Conservation (phyloP, 2,888 invertebrate genomes). For the Melikaiella ostensackeni region DNA sequence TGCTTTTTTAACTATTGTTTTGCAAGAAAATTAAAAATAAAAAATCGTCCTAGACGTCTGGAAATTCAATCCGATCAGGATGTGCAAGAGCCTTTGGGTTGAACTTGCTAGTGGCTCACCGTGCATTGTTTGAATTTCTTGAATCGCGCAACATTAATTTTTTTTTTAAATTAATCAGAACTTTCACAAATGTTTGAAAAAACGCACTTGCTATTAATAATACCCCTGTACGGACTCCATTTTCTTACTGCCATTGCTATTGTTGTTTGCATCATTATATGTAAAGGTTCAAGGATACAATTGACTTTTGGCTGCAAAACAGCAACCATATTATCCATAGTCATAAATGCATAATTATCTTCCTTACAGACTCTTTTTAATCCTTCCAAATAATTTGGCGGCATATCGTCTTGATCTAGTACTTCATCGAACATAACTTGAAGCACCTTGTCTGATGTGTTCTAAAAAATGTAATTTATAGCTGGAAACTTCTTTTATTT, state of each 20-base stretch:
- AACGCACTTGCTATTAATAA: constrained; percentile 71
- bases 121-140: too few species aligned
- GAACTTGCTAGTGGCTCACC: too few species aligned
- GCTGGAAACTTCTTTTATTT: constrained; percentile 1
- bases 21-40: too few species aligned
- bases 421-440: constrained; percentile 64
- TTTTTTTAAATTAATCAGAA: background rate
- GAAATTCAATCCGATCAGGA: too few species aligned
- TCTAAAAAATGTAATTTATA: constrained; percentile 54
- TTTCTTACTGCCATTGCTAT: constrained; percentile 68
- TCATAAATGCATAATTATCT: constrained; percentile 73
- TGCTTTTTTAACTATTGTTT: too few species aligned
- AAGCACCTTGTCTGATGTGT: constrained; percentile 66
- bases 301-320: constrained; percentile 64
- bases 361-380: constrained; percentile 65
- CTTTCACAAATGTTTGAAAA: background rate
- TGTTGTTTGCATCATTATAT: constrained; percentile 70
- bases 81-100: too few species aligned
- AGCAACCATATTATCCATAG: constrained; percentile 67
- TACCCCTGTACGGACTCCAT: constrained; percentile 69
- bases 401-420: constrained; percentile 61
- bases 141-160: too few species aligned
- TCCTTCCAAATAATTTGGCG: constrained; percentile 69
- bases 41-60: too few species aligned
- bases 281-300: constrained; percentile 69